Percentiles rank a stretch among this genome's conserved stretches.
These are phyloP conservation scores for Oedothorax gibbosus DNA, from an alignment of 1,140 invertebrate species.

Conservation along the genomic window DNA sequence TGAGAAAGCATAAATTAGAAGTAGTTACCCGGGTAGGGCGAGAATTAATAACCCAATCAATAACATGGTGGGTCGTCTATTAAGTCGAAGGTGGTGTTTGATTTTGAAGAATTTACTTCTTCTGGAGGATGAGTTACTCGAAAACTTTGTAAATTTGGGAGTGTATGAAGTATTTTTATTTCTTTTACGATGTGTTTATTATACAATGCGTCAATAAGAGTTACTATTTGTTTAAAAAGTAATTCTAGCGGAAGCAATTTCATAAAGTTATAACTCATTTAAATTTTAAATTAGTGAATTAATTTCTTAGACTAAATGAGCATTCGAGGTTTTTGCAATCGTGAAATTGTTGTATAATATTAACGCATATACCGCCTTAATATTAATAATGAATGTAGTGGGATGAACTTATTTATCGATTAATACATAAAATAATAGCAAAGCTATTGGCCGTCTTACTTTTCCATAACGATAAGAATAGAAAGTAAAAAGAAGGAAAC, in stretches of 20 bases:
- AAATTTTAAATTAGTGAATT: no score
- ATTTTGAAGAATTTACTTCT: conserved; percentile 3
- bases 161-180: background rate
- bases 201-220: background rate
- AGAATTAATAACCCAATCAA: conserved; percentile 48
- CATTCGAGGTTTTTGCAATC: no score
- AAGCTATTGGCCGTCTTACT: no score
- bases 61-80: conserved; percentile 1
- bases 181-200: background rate
- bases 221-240: background rate
- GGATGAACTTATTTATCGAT: no score
- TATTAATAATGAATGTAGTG: no score
- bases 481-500: no score
- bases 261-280: background rate
- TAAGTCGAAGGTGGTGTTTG: conserved; percentile 12
- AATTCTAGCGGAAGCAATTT: background rate
- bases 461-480: no score
- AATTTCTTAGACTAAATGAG: no score
- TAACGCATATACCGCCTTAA: no score
- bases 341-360: no score
- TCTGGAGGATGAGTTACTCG: background rate
- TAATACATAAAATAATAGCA: no score
- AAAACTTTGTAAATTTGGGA: background rate
- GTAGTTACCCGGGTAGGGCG: conserved; percentile 30
- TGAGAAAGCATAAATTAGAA: conserved; percentile 49